Evolutionary conservation across 2,888 invertebrate genomes (phyloP), one percentile per base, ranked within the genome.

Genomic region (Melieria picta): DNA sequence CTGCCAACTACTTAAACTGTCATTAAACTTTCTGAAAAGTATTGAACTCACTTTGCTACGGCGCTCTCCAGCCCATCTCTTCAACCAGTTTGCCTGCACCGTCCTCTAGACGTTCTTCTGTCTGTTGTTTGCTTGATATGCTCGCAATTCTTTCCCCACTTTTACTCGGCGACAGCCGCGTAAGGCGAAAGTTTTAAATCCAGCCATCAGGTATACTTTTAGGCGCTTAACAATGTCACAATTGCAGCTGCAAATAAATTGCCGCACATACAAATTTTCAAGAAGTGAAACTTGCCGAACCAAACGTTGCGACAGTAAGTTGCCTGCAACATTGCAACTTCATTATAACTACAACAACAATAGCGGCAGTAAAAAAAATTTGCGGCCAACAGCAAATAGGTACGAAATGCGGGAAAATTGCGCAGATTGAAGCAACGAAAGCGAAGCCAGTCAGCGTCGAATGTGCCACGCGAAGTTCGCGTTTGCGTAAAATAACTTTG

Each of bases 1-100:
- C 77, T 75, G 77, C 78, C 81, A 80, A 81, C 79, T 78, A 80
- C 79, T 84, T 82, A 83, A 84, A 84, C 83, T 84, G 83, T 82
- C 84, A 84, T 83, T 83, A 84, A 83, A 82, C 81, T 83, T 82
- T 82, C 76, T 74, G 72, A 70, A 79, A 77, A 72, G 72, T 66
- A 75, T 66, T 64, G 71, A 72, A 72, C 56, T 67, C 69, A 48
- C 46, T 52, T 52, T 61, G n/a, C 46, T 50, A 6, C 16, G 13
- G 42, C 56, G 55, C 52, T 42, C 30, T 13, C 13, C 65, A 47
- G 57, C 62, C 62, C 56, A 56, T 43, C 47, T 56, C 45, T 52
- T 9, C 57, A 9, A 57, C 10, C 13, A 50, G 43, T 30, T 11
- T 16, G 71, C 77, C 74, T 75, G 75, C 77, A 77, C 10, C 57